These are phyloP conservation scores for Podarcis lilfordi DNA, from an alignment of 2,797 vertebrate genomes.

Conservation along the genomic window DNA sequence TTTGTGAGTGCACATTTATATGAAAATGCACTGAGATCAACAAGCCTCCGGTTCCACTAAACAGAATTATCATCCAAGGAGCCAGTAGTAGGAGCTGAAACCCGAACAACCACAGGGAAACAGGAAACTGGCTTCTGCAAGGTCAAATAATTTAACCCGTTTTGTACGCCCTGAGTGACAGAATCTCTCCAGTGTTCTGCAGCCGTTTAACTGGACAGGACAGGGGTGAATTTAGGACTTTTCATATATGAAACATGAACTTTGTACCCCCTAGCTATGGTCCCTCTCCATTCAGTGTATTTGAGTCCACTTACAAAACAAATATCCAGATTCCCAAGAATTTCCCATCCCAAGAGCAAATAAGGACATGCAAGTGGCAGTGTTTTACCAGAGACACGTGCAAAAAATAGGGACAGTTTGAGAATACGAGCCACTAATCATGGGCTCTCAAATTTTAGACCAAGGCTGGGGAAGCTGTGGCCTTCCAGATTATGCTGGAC, in stretches of 20 bases:
- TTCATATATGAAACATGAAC: background rate
- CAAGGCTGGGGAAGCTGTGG: background rate
- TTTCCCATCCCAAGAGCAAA: background rate
- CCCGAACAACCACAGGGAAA: background rate
- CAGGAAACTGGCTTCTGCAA: background rate
- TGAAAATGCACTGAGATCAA: background rate
- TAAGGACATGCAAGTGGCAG: background rate
- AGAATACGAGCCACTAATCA: background rate
- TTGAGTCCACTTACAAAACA: background rate
- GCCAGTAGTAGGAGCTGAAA: background rate
- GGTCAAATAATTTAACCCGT: background rate
- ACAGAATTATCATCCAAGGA: background rate
- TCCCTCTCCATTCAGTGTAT: background rate
- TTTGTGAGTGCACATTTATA: background rate
- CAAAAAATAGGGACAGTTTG: background rate
- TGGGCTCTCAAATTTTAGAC: background rate
- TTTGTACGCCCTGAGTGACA: background rate
- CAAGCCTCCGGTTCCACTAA: background rate
- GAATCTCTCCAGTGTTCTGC: background rate
- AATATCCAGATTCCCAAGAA: background rate
- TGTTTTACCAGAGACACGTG: background rate
- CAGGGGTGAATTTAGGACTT: background rate
- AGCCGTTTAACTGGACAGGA: background rate
- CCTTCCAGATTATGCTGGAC: too few species aligned
- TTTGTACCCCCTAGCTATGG: background rate